Conservation (phyloP, 2,797 vertebrate species). For the Ciconia nigra region DNA sequence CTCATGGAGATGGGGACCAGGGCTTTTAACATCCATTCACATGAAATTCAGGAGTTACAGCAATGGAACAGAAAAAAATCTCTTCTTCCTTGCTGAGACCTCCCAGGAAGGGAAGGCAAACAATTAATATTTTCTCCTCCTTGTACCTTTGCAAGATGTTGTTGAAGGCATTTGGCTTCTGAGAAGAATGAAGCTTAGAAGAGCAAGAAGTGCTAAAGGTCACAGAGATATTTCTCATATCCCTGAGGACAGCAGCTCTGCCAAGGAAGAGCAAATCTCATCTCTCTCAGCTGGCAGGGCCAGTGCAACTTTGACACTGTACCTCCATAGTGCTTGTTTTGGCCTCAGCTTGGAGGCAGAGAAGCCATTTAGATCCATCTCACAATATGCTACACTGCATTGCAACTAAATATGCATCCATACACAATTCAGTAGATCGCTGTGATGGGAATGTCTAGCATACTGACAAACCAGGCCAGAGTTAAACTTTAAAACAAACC, state of each 20-base stretch:
- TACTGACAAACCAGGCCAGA: neutral
- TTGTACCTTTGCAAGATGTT: neutral
- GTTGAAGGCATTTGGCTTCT: neutral
- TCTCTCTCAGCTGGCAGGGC: neutral
- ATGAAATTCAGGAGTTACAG: neutral
- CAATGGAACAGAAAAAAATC: neutral
- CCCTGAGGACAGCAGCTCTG: neutral
- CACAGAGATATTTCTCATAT: neutral
- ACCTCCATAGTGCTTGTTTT: neutral
- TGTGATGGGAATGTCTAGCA: neutral
- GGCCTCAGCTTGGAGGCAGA: neutral
- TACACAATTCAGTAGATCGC: neutral
- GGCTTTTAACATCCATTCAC: neutral
- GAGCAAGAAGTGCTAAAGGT: neutral
- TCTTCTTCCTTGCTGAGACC: neutral
- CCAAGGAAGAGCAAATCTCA: neutral
- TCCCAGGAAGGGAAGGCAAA: neutral
- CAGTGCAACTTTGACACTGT: neutral
- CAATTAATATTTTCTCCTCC: neutral
- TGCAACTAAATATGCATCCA: neutral
- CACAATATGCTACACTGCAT: neutral
- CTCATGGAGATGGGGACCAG: neutral
- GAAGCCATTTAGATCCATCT: neutral
- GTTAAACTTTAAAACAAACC: neutral
- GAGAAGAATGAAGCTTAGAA: neutral